phyloP scores from a whole-genome alignment of 2,888 invertebrate species.

The Apantesis nais region DNA sequence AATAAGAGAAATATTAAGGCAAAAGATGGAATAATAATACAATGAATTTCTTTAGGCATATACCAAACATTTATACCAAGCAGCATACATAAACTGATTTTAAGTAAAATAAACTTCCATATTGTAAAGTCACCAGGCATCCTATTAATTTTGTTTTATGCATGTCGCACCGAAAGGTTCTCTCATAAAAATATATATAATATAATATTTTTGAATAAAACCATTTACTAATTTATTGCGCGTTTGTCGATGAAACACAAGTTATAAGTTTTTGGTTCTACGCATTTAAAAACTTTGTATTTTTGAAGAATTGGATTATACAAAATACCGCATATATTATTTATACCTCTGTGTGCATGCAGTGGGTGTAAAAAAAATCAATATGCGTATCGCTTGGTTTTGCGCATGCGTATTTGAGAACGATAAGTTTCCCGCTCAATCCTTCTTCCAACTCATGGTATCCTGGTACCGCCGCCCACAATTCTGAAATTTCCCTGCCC shows the following conservation, averaged over 20 bases:
- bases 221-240: too few relatives aligned
- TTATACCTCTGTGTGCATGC: not conserved
- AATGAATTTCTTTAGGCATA: too few relatives aligned
- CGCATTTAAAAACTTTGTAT: not conserved
- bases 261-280: too few relatives aligned
- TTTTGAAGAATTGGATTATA: not conserved
- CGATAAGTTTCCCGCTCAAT: not conserved
- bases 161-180: not conserved
- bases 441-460: slow-evolving; percentile 52
- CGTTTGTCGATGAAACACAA: too few relatives aligned
- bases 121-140: not conserved
- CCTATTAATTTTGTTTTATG: not conserved
- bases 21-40: too few relatives aligned
- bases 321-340: not conserved
- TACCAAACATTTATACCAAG: too few relatives aligned
- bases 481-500: slow-evolving; percentile 81
- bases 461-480: slow-evolving; percentile 82
- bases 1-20: too few relatives aligned
- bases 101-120: too few relatives aligned
- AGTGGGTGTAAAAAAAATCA: slow-evolving; percentile 5
- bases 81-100: too few relatives aligned
- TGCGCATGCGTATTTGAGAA: slow-evolving; percentile 9
- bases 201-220: too few relatives aligned
- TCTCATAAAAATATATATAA: too few relatives aligned
- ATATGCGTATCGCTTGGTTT: not conserved